phyloP scores from a whole-genome alignment of 2,888 invertebrate genomes.

The Himalopsyche japonica region DNA sequence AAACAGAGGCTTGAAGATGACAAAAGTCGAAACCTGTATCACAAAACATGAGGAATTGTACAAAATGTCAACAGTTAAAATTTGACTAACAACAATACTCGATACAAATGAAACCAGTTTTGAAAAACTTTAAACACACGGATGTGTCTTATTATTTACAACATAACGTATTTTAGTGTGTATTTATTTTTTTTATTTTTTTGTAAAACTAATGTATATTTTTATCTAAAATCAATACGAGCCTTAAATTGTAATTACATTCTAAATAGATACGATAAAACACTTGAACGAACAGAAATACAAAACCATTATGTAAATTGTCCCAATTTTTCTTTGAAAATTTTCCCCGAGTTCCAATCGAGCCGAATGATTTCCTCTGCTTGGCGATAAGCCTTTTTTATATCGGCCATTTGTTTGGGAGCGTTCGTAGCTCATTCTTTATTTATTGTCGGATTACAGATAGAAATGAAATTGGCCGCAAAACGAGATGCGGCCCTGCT shows the following conservation, averaged over 20 bases:
- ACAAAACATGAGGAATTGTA: too few relatives aligned
- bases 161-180: too few relatives aligned
- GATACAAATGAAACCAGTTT: too few relatives aligned
- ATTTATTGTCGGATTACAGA: conserved; percentile 8
- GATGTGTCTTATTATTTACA: too few relatives aligned
- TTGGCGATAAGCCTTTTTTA: background rate
- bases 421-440: background rate
- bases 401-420: background rate
- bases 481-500: background rate
- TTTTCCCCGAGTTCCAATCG: background rate
- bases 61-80: too few relatives aligned
- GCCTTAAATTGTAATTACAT: background rate
- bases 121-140: too few relatives aligned
- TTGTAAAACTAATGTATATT: too few relatives aligned
- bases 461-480: background rate
- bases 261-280: background rate
- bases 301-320: background rate
- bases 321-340: background rate
- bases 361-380: background rate
- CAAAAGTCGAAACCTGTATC: too few relatives aligned
- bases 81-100: too few relatives aligned
- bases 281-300: background rate
- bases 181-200: too few relatives aligned
- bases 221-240: background rate
- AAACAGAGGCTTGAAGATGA: too few relatives aligned